Base-by-base conservation (phyloP, 2,113 vertebrate genomes). In the Laticauda laticaudata region DNA sequence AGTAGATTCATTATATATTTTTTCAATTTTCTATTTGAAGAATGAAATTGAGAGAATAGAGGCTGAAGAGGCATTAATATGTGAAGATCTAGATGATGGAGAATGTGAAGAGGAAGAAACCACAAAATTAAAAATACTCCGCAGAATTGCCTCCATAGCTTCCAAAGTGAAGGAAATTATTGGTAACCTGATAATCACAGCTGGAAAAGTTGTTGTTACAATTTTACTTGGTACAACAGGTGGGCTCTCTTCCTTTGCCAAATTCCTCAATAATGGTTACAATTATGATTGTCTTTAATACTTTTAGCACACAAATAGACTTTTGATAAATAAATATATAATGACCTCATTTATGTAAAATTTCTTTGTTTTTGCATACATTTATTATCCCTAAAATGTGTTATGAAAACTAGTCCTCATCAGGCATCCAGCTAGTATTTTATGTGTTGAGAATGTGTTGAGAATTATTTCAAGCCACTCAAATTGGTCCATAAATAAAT, bases 191-290 rank as follows among this genome's bases (percentile, higher is more conserved):
- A 99, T 99, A 95, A 99, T 98, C 95, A 99, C 99, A 0, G 99
- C 99, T 9, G 99, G 99, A 95, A 98, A 99, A 97, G 99, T 99
- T 95, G 99, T 99, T 96, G 98, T 99, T 94, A 99, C 98, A 59
- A 98, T 99, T 96, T 96, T 99, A 96, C 97, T 99, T 96, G 99
- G 99, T 92, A 96, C 98, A 94, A 98, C 99, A 96, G 99, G 99
- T 99, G 96, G 97, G 98, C 96, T 90, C 21, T 24, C 12, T 34
- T 92, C 69, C 18, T 91, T 96, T 59, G 10, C 89, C 86, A 94
- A 43, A 86, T 94, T 95, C 69, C 88, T 96, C 91, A 86, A 94
- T 94, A 95, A 59, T 45, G 59, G 11, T 92, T 88, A 69, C 81
- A 6, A 3, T 0, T 90, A 91, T 89, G 94, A 95, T 92, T 94